Base-by-base conservation (phyloP, 2,888 invertebrate genomes). In the Clitarchus hookeri region DNA sequence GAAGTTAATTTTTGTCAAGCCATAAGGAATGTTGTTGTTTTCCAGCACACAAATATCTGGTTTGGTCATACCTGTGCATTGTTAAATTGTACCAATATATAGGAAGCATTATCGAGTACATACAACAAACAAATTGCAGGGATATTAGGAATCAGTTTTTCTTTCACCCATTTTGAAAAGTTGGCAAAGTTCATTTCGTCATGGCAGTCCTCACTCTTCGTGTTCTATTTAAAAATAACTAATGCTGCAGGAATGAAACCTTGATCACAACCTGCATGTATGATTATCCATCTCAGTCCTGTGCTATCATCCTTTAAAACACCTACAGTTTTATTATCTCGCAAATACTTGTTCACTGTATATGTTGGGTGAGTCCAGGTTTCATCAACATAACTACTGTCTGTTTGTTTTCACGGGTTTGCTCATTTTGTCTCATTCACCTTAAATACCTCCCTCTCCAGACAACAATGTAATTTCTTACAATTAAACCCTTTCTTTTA, bases 91-190 rank as follows among this genome's bases (percentile, higher is more conserved):
- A 78, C 25, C 11, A 26, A 25, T 6, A 6, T 4, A 78, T 78
- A 23, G 6, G 78, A 26, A 6, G 78, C 78, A 78, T 26, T 78
- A n/a, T 79, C 79, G 13, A 79, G 25, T 79, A 79, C 25, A n/a
- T 79, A 79, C 25, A n/a, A 79, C 27, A 79, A 4, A 27, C 2
- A 12, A n/a, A 4, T 23, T 23, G 12, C 26, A 26, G 79, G 27
- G 3, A 79, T 0, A 27, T 27, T 79, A n/a, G 79, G 79, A 27
- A 79, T 79, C 25, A 16, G 13, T 6, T 79, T 79, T 79, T 79
- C 79, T 79, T 79, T 19, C 79, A 79, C 23, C n/a, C 79, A 16
- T 27, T 79, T 79, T 13, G 79, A 79, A 79, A 79, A 79, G 27
- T 79, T 79, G 16, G 25, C 25, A 27, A 79, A 79, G 27, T 79